Base-by-base conservation (phyloP, 2,113 vertebrate species). In the Sturnira hondurensis region DNA sequence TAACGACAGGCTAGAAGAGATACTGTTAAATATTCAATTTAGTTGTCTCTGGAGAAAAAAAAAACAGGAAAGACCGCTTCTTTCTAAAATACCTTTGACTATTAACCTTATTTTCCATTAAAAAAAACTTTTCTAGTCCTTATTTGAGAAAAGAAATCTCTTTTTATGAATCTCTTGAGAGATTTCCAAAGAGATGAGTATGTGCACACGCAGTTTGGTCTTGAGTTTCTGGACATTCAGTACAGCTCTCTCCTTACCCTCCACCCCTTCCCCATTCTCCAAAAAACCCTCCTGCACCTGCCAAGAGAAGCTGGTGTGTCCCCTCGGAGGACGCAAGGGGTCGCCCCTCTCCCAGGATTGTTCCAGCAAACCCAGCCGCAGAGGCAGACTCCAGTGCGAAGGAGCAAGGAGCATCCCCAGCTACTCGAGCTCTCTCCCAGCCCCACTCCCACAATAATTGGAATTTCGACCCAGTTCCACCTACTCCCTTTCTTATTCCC, bases 241-340 rank as follows among this genome's bases (percentile, higher is more conserved):
- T 13, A 38, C 84, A 54, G 31, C 28, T 45, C 67, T 77, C 31
- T 86, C 45, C 17, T 74, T 76, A 28, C n/a, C 20, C n/a, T 67
- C 50, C 47, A n/a, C 26, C 45, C n/a, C 47, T 61, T 36, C 33
- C 81, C 24, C 28, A 31, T 5, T 71, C 54, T 78, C 36, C 16
- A 41, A 26, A n/a, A 26, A 20, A 38, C 41, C 38, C 2, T 0
- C 16, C 7, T 93, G 94, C 98, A 98, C 98, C 98, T 98, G 98
- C 97, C 95, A 80, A 54, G 8, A 68, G 54, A 70, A 52, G n/a
- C 54, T 86, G 67, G 96, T 83, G 90, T 89, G 68, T 96, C 89
- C 91, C 86, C 7, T 90, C 65, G 7, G 24, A 97, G 96, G 97
- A 98, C 98, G 96, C 97, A 97, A 98, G 98, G 98, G 98, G 98